Evolutionary conservation across 2,888 invertebrate species (phyloP), one percentile per base, ranked within the genome.

Genomic region (Belgica antarctica): DNA sequence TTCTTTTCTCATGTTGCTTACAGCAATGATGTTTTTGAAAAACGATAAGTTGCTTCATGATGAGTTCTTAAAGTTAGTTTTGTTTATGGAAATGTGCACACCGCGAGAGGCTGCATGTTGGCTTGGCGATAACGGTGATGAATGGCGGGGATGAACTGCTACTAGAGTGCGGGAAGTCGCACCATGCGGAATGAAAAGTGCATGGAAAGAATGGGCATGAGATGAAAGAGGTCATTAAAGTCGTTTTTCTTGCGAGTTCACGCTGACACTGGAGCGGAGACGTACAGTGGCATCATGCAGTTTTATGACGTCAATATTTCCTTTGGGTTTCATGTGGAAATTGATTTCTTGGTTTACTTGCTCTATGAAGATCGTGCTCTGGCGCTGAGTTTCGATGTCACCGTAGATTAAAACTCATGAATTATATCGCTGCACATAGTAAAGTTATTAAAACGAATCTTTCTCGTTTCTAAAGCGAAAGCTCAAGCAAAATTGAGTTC

Each of bases 381-480:
- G 15, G 3, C 41, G 41, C 41, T 41, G 15, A 12, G n/a, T n/a
- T n/a, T n/a, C n/a, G n/a, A n/a, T n/a, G n/a, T n/a, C n/a, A n/a
- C n/a, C n/a, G n/a, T n/a, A n/a, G 41, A 41, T 41, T 41, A 41
- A 41, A 41, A 41, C 12, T 41, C 41, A 41, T 41, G 41, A 41
- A 41, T 41, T 41, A 41, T 41, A 41, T 41, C 41, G 41, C 41
- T n/a, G n/a, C 10, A 12, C 41, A 15, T n/a, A 41, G 4, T 41
- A 15, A 41, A 41, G 41, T 41, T 41, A 41, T 41, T 41, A 41
- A 41, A 41, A 41, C 41, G 41, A 41, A 41, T 41, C 41, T n/a
- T 41, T 15, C 41, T n/a, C 15, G 34, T 12, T 12, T n/a, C n/a
- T n/a, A n/a, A n/a, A 34, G 34, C 15, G 2, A n/a, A 5, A 41